Base-by-base conservation (phyloP, 1,140 invertebrate genomes). In the Pseudomyrmex concolor region DNA sequence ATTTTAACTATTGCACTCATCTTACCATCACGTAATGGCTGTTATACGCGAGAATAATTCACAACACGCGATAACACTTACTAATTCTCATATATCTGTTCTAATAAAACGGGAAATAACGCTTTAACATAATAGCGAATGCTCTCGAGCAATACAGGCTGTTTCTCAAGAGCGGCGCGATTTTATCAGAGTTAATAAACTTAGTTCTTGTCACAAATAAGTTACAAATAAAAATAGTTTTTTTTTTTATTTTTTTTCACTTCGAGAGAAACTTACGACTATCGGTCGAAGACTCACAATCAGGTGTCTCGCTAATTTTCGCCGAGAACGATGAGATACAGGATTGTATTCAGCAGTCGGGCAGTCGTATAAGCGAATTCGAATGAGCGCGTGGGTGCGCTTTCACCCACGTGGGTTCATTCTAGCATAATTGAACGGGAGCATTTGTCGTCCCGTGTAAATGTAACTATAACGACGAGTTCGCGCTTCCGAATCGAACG, bases 401-500 rank as follows among this genome's bases (percentile, higher is more conserved):
- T 88, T 89, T 90, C 34, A 34, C 34, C 34, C 34, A 89, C 84
- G 25, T 34, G 34, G 87, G 87, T 83, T 62, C 59, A 25, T 57
- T 22, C 54, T 25, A 43, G 7, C 22, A 62, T 60, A 54, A 55
- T 54, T 43, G 48, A n/a, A 19, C 73, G 81, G 59, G 34, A 34
- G 84, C 87, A 91, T 89, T 80, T 86, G 89, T 90, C 87, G 87
- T 84, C 82, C 25, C 71, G 70, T 86, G 85, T 88, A 86, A 83
- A 89, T 84, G 83, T 60, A 86, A 84, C 72, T 89, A 84, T 88
- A 89, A 91, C 86, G 83, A 89, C 84, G 19, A 45, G 15, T 4
- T 25, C 10, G 19, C 25, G 57, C 63, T 5, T 5, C 34, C 72
- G 68, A 83, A 81, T 91, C 80, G 78, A 59, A 25, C 10, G 64